Evolutionary conservation across 2,113 vertebrate genomes (phyloP).

Genomic region (Petromus typicus): DNA sequence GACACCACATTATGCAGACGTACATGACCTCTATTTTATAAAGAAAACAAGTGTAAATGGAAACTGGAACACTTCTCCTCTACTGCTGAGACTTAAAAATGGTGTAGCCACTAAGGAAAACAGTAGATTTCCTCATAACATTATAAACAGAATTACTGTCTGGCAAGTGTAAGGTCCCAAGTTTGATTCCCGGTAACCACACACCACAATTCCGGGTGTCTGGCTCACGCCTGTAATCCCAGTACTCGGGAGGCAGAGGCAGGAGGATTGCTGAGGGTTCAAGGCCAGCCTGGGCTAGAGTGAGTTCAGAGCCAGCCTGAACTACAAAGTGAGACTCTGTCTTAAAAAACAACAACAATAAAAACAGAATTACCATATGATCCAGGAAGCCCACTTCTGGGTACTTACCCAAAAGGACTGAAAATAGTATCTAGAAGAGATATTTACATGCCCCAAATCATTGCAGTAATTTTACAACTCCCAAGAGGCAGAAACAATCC

Average conservation of each 20-base stretch:
- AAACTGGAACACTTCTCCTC: background rate
- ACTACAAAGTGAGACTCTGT: no score
- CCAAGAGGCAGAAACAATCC: background rate
- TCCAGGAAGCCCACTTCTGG: background rate
- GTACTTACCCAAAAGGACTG: background rate
- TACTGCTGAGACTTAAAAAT: conserved; percentile 5
- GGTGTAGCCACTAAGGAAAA: background rate
- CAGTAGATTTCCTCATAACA: conserved; percentile 9
- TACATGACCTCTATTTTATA: background rate
- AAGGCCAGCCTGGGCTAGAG: no score
- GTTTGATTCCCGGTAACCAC: no score
- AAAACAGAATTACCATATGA: conserved; percentile 19
- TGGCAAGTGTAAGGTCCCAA: no score
- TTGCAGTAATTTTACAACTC: background rate
- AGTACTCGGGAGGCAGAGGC: no score
- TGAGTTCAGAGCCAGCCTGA: no score
- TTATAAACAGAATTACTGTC: conserved; percentile 9
- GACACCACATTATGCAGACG: background rate
- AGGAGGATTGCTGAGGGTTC: no score
- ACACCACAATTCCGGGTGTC: no score
- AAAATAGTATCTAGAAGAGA: background rate
- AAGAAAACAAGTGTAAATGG: background rate
- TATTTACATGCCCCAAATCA: background rate
- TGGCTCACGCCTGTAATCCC: no score
- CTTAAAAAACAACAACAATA: no score